Evolutionary conservation across 2,888 invertebrate species (phyloP).

Genomic region (Oasisia sp.): DNA sequence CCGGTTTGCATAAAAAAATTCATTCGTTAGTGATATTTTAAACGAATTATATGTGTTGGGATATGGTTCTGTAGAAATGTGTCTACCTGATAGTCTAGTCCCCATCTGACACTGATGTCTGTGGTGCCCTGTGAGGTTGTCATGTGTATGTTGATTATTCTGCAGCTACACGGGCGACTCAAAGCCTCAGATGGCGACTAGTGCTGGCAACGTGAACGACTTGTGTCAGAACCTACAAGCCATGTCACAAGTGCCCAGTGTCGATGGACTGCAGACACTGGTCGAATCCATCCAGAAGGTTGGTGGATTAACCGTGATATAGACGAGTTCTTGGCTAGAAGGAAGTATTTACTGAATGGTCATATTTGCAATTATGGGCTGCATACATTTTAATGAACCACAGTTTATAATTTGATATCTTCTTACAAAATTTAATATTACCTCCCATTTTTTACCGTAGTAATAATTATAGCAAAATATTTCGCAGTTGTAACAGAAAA

Average conservation of each 20-base stretch:
- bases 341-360: not conserved
- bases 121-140: not conserved
- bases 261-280: constrained; percentile 30
- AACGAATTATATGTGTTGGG: too few relatives aligned
- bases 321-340: not conserved
- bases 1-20: not conserved
- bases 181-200: not conserved
- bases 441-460: too few relatives aligned
- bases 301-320: too few relatives aligned
- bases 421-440: too few relatives aligned
- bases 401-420: too few relatives aligned
- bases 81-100: not conserved
- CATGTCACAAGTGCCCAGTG: not conserved
- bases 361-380: too few relatives aligned
- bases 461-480: too few relatives aligned
- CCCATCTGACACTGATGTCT: not conserved
- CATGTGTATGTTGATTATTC: not conserved
- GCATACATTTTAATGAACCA: too few relatives aligned
- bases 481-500: too few relatives aligned
- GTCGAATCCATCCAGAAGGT: constrained; percentile 41
- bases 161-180: not conserved
- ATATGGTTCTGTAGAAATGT: too few relatives aligned
- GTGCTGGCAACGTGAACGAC: not conserved
- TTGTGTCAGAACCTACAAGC: not conserved
- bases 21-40: not conserved